Conservation (phyloP, 2,113 vertebrate species). For the Marmota flaviventris region DNA sequence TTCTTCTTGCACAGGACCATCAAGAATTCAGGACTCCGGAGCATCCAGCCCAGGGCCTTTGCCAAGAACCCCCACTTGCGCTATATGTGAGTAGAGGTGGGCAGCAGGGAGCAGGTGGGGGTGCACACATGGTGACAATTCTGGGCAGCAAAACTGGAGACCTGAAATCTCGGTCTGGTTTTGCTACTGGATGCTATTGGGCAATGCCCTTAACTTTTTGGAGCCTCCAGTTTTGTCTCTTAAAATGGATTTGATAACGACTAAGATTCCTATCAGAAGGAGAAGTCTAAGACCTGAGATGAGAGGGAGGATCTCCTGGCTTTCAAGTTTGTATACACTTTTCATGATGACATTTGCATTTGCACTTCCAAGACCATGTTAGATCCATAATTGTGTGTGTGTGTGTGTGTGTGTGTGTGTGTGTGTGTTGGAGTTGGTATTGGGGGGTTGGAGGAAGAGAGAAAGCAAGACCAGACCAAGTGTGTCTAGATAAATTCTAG, state of each 20-base stretch:
- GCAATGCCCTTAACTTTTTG: background rate
- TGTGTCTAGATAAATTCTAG: background rate
- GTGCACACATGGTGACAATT: background rate
- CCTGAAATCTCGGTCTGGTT: background rate
- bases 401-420: background rate
- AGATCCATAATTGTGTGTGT: background rate
- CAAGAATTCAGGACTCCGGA: slow-evolving; percentile 96
- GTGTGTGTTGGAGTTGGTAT: background rate
- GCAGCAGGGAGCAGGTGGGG: fast-evolving
- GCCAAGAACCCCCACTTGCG: slow-evolving; percentile 97
- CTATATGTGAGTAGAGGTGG: slow-evolving; percentile 93
- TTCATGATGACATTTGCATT: background rate
- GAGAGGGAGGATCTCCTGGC: background rate
- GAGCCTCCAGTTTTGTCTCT: background rate
- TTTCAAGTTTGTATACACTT: background rate
- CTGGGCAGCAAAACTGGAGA: background rate
- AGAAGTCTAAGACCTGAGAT: background rate
- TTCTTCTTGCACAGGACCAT: slow-evolving; percentile 93
- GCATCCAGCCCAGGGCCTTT: slow-evolving; percentile 96
- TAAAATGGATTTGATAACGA: background rate
- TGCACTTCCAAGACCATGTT: background rate
- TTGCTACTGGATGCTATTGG: background rate
- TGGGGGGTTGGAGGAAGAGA: background rate
- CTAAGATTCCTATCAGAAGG: background rate
- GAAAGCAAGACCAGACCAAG: background rate